These are phyloP conservation scores for Epinotia nisella DNA, from an alignment of 2,888 invertebrate species.

Conservation along the genomic window DNA sequence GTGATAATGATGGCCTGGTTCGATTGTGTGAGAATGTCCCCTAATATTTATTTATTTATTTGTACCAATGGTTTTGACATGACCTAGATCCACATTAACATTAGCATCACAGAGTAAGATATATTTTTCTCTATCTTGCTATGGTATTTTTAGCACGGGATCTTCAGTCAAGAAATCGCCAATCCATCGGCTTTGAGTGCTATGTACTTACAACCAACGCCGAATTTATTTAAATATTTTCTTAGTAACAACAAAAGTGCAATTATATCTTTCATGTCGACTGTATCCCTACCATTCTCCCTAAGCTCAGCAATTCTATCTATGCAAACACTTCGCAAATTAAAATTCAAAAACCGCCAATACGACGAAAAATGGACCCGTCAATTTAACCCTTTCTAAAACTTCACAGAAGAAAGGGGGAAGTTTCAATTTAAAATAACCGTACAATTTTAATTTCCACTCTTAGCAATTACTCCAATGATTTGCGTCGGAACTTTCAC, in stretches of 20 bases:
- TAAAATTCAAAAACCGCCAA: conserved; percentile 2
- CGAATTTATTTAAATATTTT: background rate
- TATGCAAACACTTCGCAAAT: background rate
- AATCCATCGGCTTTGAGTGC: no score
- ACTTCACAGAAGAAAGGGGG: conserved; percentile 42
- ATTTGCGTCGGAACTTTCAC: conserved; percentile 57
- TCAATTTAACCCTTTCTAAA: conserved; percentile 26
- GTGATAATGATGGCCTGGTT: no score
- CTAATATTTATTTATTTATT: no score
- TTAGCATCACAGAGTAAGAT: no score
- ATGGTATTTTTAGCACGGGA: no score
- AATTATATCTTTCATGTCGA: background rate
- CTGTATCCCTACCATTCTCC: background rate
- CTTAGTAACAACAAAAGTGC: background rate
- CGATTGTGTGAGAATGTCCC: no score
- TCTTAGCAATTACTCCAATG: conserved; percentile 52
- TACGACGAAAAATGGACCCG: conserved; percentile 15
- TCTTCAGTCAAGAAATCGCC: no score
- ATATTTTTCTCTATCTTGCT: no score
- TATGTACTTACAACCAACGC: no score
- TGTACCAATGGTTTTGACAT: no score
- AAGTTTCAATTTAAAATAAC: conserved; percentile 50
- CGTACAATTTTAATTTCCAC: conserved; percentile 49
- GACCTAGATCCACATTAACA: no score
- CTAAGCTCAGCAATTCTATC: background rate